Percentiles rank a stretch among this genome's conserved stretches.
Evolutionary conservation across 2,113 vertebrate species (phyloP).

Genomic region (Neopipo cinnamomea): DNA sequence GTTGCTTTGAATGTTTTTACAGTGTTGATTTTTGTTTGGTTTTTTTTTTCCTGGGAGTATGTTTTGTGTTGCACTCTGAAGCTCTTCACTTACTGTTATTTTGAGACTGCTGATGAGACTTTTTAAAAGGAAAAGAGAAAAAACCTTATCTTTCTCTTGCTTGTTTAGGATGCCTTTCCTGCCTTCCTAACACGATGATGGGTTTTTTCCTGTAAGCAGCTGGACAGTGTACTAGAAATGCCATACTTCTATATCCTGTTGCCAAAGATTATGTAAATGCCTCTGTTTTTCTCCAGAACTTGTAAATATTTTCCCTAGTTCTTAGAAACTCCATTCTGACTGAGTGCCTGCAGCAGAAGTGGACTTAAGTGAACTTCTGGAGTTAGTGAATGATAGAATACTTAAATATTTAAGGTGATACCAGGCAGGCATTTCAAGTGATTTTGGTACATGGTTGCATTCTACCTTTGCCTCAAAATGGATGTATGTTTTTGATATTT

Average conservation of each 20-base stretch:
- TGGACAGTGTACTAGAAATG: background rate
- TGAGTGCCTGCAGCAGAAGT: background rate
- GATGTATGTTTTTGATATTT: background rate
- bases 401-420: background rate
- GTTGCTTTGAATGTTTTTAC: background rate
- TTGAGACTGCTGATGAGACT: background rate
- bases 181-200: background rate
- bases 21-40: background rate
- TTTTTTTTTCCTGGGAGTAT: background rate
- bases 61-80: background rate
- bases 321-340: slow-evolving; percentile 11
- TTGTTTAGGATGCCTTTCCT: background rate
- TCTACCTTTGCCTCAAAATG: background rate
- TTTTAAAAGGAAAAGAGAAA: background rate
- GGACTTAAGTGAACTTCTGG: background rate
- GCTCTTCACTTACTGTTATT: background rate
- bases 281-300: slow-evolving; percentile 15
- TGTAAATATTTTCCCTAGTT: slow-evolving; percentile 44
- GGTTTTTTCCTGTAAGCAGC: background rate
- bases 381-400: background rate
- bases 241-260: background rate
- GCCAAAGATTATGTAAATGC: slow-evolving; percentile 29
- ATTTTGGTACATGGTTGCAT: background rate
- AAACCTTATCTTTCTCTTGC: background rate
- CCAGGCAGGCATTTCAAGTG: background rate